Evolutionary conservation across 2,888 invertebrate species (phyloP), one percentile per base, ranked within the genome.

Genomic region (Volucella bombylans): DNA sequence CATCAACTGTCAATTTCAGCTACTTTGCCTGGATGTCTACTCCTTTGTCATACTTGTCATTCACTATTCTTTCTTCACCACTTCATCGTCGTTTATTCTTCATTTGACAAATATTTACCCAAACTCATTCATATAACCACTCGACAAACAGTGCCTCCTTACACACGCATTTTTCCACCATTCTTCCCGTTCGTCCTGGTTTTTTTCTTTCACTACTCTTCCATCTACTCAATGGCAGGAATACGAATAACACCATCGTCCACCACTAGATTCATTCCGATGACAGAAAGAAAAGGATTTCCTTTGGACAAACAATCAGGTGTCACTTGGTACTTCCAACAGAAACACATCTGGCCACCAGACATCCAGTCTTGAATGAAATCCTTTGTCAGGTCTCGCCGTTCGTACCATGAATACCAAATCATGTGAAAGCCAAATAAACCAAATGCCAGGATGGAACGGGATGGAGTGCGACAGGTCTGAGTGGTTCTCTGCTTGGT

Each of bases 381-480:
- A 76, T 80, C 80, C 74, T 83, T 83, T 83, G 74, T 83, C 6
- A 31, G 31, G 31, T 4, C 4, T 31, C 6, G 31, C 71, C 74
- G 62, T n/a, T 49, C 39, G 45, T 69, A 41, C 59, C 14, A 61
- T 69, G 74, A 83, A 83, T 76, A 80, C 61, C 38, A 79, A 31
- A 80, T 83, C 61, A 76, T 83, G 83, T 80, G 83, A 83, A 83
- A 83, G 83, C 80, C 80, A 83, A 83, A 83, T 83, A 83, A 83
- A 74, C 83, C 23, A 41, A 69, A 69, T 57, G 68, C 49, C 67
- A 77, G 39, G 59, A 65, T 39, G 71, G 59, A 23, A 47, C 12
- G 31, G 4, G 52, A 15, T 10, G 49, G 2, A 54, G 14, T 38
- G 23, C 14, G 23, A 39, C 23, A 9, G 15, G 15, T 41, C 18